Evolutionary conservation across 2,888 invertebrate species (phyloP).

Genomic region (Caenorhabditis sulstoni): DNA sequence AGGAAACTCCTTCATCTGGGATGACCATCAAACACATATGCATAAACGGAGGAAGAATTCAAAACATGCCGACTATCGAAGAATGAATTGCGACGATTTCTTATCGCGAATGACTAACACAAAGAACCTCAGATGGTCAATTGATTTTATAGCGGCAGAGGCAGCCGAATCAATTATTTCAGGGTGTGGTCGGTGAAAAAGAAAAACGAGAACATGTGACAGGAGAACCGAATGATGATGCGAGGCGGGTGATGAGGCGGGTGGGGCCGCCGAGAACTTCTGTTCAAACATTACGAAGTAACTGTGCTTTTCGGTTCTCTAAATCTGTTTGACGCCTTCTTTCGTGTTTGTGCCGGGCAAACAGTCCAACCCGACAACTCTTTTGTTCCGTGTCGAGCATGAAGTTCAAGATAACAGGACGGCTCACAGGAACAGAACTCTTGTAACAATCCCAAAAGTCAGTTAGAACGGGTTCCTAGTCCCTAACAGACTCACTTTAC

Average conservation of each 20-base stretch:
- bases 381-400: slow-evolving; percentile 10
- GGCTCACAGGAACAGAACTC: no score
- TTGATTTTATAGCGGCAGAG: slow-evolving; percentile 45
- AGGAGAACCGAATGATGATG: not conserved
- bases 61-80: slow-evolving; percentile 13
- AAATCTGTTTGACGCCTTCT: slow-evolving; percentile 49
- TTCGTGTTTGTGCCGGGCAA: slow-evolving; percentile 44
- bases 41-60: slow-evolving; percentile 11
- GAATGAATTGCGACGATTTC: slow-evolving; percentile 8
- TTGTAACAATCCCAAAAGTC: no score
- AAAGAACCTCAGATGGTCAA: slow-evolving; percentile 46
- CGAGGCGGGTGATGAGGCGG: slow-evolving; percentile 24
- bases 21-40: not conserved
- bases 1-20: slow-evolving; percentile 9
- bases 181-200: slow-evolving; percentile 46
- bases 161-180: slow-evolving; percentile 46
- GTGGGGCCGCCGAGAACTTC: slow-evolving; percentile 46
- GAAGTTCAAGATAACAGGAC: not conserved
- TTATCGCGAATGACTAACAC: slow-evolving; percentile 26
- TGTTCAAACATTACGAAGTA: slow-evolving; percentile 40
- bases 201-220: slow-evolving; percentile 32
- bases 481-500: no score
- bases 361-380: slow-evolving; percentile 14
- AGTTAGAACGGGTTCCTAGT: no score
- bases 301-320: slow-evolving; percentile 29